These are phyloP conservation scores for Tupaia chinensis DNA, from an alignment of 2,113 vertebrate genomes.

Conservation along the genomic window DNA sequence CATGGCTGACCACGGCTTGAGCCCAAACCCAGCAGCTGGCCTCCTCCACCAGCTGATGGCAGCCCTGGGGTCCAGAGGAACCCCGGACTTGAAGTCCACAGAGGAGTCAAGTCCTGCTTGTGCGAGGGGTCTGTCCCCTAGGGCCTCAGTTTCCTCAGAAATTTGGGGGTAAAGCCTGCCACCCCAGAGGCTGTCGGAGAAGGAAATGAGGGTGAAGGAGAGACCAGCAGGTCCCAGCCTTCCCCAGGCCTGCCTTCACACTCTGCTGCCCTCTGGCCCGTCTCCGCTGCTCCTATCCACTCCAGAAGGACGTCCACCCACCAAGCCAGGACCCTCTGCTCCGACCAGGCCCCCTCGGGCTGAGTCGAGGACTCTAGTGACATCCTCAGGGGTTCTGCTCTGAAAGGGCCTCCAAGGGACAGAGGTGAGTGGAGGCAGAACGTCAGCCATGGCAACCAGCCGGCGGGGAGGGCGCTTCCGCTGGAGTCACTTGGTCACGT, in stretches of 20 bases:
- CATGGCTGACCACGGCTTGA: too few relatives aligned
- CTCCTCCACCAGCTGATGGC: background rate
- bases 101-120: background rate
- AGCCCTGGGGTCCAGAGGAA: background rate
- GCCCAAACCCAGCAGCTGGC: background rate
- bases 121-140: background rate
- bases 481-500: slow-evolving; percentile 11
- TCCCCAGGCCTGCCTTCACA: background rate
- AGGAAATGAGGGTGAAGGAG: background rate
- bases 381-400: background rate
- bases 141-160: slow-evolving; percentile 17
- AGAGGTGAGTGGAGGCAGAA: background rate
- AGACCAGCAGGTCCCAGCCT: background rate
- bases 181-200: background rate
- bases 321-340: background rate
- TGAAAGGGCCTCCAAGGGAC: background rate
- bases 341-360: background rate
- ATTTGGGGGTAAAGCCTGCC: background rate
- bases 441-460: slow-evolving; percentile 12
- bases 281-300: background rate
- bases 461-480: background rate
- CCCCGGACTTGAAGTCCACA: background rate
- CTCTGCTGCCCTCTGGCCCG: too few relatives aligned
- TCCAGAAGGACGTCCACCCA: background rate
- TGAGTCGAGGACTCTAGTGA: background rate